Evolutionary conservation across 1,140 invertebrate species (phyloP).

Genomic region (Teleopsis dalmanni): DNA sequence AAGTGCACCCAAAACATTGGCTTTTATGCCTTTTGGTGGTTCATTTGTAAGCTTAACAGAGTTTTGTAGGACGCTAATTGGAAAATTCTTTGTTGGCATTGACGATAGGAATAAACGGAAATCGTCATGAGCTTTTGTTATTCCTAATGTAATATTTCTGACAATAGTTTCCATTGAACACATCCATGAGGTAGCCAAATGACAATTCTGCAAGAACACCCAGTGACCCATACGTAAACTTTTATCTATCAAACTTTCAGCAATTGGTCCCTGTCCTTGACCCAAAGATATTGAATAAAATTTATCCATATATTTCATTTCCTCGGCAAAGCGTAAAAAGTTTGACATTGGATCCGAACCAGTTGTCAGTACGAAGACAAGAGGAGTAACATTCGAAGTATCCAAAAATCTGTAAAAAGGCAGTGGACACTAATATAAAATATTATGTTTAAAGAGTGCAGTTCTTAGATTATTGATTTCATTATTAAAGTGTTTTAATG

Average conservation of each 20-base stretch:
- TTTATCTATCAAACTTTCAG: constrained; percentile 69
- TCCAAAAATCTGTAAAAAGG: constrained; percentile 61
- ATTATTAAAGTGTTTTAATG: too few relatives aligned
- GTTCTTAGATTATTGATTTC: too few relatives aligned
- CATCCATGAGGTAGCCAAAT: constrained; percentile 90
- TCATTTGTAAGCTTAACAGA: constrained; percentile 91
- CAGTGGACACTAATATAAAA: not conserved
- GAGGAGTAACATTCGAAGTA: constrained; percentile 63
- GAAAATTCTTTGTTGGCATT: constrained; percentile 78
- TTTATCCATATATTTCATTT: constrained; percentile 66
- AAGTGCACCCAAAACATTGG: constrained; percentile 73
- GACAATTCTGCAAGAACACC: constrained; percentile 87
- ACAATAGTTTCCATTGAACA: constrained; percentile 62
- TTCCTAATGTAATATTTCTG: constrained; percentile 58
- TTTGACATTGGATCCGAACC: constrained; percentile 83
- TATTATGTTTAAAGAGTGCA: not conserved
- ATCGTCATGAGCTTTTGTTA: constrained; percentile 53
- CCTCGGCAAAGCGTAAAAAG: constrained; percentile 70
- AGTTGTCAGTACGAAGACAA: constrained; percentile 84
- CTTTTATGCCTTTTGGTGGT: constrained; percentile 77
- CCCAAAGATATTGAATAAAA: constrained; percentile 81
- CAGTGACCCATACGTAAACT: constrained; percentile 66
- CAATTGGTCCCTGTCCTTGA: constrained; percentile 81
- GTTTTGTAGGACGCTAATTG: constrained; percentile 82
- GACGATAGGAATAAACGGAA: constrained; percentile 84